phyloP scores from a whole-genome alignment of 2,888 invertebrate genomes.

The Nephrotoma guestfalica region DNA sequence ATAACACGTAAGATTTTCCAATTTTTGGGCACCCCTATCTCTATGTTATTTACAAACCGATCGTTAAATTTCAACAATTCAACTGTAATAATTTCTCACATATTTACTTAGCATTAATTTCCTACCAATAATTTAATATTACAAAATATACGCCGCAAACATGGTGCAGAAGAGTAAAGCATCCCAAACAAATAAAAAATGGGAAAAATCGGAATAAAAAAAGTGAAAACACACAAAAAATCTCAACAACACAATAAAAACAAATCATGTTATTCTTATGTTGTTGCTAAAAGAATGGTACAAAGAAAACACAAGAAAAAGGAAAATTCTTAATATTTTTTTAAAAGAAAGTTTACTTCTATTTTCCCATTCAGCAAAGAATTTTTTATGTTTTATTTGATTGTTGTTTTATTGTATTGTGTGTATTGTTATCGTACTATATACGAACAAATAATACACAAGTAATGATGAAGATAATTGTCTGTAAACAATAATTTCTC shows the following conservation, averaged over 20 bases:
- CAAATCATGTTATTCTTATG: neutral
- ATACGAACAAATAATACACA: neutral
- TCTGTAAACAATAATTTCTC: conserved; percentile 1
- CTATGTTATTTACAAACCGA: neutral
- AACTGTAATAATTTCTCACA: neutral
- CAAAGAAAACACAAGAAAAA: neutral
- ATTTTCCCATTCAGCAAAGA: neutral
- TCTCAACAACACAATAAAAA: neutral
- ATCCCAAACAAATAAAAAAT: neutral
- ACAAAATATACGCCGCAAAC: neutral
- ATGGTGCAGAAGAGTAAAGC: neutral
- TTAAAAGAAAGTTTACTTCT: neutral
- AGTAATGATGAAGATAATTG: conserved; percentile 2
- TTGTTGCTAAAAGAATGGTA: neutral
- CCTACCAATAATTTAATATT: neutral
- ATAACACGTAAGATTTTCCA: too few relatives aligned
- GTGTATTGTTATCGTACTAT: neutral
- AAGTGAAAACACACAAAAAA: neutral
- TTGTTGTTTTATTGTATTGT: neutral
- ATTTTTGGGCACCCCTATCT: too few relatives aligned
- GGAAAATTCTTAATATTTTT: neutral
- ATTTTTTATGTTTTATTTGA: neutral
- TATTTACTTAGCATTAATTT: neutral
- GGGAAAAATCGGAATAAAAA: neutral
- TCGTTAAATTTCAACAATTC: neutral